Evolutionary conservation across 2,113 vertebrate species (phyloP), one percentile per base, ranked within the genome.

Genomic region (Danio rerio): DNA sequence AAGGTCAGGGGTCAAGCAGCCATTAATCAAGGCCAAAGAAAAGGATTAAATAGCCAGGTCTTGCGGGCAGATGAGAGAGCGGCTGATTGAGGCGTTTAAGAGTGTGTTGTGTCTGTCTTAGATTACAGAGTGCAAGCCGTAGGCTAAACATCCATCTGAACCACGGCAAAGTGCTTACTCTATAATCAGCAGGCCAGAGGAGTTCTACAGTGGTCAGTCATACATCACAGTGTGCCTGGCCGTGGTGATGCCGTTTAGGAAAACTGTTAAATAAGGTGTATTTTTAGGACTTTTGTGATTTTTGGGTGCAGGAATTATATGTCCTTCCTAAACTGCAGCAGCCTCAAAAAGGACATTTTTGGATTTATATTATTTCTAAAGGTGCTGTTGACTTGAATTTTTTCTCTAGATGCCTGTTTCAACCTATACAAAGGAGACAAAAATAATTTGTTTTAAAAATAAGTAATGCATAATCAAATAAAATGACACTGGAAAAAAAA

Each of bases 81-180:
- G 81, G 62, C 63, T 79, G 80, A 88, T 86, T 45, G 85, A 93
- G 91, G 91, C 87, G 85, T 90, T 93, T 90, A 89, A 90, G 86
- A 80, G 84, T 13, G 53, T 84, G 89, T 92, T 90, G 89, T 86
- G 92, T 92, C 92, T 93, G 92, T 93, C 91, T 93, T 91, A 89
- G 84, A 91, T 94, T 93, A 93, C 89, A 90, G 84, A 88, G 86
- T 5, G 16, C 49, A 59, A 65, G 88, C 92, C 89, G 53, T 69
- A 82, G 89, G 92, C 89, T 56, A 90, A 83, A 82, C 83, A 84
- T 85, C 78, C 83, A 82, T 86, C 85, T 86, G 87, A 90, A 80
- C 83, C 20, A 20, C 45, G n/a, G 56, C 59, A 79, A 63, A 59
- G 79, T 56, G 65, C 13, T 66, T 72, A 49, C 85, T 72, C 85